Conservation (phyloP, 2,888 invertebrate genomes). For the Caprella mutica region DNA sequence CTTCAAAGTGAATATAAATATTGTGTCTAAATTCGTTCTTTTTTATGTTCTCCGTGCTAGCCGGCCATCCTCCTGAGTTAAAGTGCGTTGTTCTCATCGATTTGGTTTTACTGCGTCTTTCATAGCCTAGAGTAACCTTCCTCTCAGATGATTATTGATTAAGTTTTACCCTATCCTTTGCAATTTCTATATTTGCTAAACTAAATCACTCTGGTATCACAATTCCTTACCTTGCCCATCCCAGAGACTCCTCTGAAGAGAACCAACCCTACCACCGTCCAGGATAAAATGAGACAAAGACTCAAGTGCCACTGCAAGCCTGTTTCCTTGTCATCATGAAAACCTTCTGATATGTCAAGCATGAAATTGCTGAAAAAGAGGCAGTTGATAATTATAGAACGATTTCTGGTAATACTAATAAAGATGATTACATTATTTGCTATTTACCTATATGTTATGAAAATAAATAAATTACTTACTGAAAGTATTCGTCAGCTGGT, state of each 20-base stretch:
- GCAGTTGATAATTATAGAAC: slow-evolving; percentile 39
- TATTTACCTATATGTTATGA: not conserved
- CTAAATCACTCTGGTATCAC: not conserved
- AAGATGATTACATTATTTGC: not conserved
- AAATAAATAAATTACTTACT: slow-evolving; percentile 39
- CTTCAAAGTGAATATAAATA: too few relatives aligned
- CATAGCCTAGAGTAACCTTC: too few relatives aligned
- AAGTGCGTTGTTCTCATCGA: too few relatives aligned
- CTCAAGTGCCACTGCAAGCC: slow-evolving; percentile 91
- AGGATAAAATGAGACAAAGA: slow-evolving; percentile 79
- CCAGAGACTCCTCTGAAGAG: slow-evolving; percentile 98
- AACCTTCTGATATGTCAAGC: slow-evolving; percentile 70
- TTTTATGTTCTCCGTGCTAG: too few relatives aligned
- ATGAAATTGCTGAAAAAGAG: slow-evolving; percentile 43
- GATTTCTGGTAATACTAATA: too few relatives aligned
- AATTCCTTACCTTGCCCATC: slow-evolving; percentile 73
- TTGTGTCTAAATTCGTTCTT: too few relatives aligned
- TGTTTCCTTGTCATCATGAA: slow-evolving; percentile 67
- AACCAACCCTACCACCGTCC: slow-evolving; percentile 94
- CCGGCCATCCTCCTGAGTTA: too few relatives aligned
- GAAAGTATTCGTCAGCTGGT: slow-evolving; percentile 47
- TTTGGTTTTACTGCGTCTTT: too few relatives aligned
- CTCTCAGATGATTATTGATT: too few relatives aligned
- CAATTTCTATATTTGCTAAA: not conserved
- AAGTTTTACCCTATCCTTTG: not conserved